phyloP scores from a whole-genome alignment of 2,113 vertebrate species.

The Promerops cafer region DNA sequence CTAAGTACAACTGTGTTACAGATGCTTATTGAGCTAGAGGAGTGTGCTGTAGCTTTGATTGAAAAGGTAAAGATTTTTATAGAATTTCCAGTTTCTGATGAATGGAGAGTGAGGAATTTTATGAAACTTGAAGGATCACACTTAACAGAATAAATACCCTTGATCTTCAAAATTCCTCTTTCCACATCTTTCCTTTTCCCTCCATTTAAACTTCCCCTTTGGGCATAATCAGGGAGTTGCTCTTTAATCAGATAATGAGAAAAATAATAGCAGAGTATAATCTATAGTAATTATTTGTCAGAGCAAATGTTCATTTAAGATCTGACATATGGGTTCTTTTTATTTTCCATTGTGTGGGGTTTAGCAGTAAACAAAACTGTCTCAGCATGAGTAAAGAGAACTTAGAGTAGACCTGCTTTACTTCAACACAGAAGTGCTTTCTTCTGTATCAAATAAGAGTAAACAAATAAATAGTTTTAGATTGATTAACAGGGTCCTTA shows the following conservation, averaged over 20 bases:
- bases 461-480: neutral
- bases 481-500: neutral
- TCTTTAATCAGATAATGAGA: neutral
- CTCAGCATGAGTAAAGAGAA: neutral
- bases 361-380: neutral
- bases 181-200: neutral
- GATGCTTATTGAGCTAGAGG: neutral
- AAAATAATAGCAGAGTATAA: neutral
- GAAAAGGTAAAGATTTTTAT: slow-evolving; percentile 50
- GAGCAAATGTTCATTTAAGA: neutral
- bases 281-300: neutral
- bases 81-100: slow-evolving; percentile 38
- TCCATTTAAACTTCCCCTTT: neutral
- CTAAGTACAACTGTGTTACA: neutral
- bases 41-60: slow-evolving; percentile 21
- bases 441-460: neutral
- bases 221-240: neutral
- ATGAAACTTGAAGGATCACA: neutral
- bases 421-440: neutral
- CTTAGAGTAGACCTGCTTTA: neutral
- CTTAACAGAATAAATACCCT: neutral
- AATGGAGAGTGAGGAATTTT: slow-evolving; percentile 28
- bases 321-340: neutral
- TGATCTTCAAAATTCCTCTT: neutral
- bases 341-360: neutral